Percentiles rank a stretch among this genome's conserved stretches.
phyloP scores from a whole-genome alignment of 2,888 invertebrate genomes.

The Acrocyrtus sp. region DNA sequence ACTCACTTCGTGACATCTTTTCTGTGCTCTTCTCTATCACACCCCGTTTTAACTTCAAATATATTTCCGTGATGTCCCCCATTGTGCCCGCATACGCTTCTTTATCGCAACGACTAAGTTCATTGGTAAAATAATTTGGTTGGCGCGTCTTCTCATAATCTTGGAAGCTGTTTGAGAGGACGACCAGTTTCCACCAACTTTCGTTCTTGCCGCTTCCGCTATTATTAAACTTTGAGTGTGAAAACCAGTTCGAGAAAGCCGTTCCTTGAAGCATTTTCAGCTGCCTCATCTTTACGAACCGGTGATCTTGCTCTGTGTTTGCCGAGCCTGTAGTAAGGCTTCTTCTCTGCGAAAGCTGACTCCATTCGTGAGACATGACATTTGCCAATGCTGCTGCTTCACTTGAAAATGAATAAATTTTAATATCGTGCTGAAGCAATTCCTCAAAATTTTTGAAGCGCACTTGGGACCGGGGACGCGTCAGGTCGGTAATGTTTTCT shows the following conservation, averaged over 20 bases:
- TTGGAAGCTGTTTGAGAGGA: background rate
- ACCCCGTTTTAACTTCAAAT: background rate
- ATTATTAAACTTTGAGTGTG: background rate
- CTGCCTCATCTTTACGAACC: no score
- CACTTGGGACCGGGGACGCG: background rate
- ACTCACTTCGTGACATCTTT: no score
- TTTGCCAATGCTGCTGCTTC: background rate
- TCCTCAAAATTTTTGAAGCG: background rate
- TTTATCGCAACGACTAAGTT: background rate
- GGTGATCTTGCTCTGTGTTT: background rate
- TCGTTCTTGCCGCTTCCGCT: background rate
- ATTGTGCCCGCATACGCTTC: background rate
- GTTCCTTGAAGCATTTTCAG: background rate
- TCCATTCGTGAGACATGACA: background rate
- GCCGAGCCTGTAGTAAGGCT: background rate
- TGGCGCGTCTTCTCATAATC: background rate
- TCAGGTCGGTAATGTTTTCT: background rate
- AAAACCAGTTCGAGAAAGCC: background rate
- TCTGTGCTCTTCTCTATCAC: background rate
- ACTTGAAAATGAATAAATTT: background rate
- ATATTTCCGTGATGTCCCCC: background rate
- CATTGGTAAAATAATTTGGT: background rate
- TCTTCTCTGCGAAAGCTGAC: background rate
- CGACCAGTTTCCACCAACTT: background rate
- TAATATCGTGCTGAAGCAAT: background rate